Conservation (phyloP, 1,140 invertebrate species). For the Triops longicaudatus region DNA sequence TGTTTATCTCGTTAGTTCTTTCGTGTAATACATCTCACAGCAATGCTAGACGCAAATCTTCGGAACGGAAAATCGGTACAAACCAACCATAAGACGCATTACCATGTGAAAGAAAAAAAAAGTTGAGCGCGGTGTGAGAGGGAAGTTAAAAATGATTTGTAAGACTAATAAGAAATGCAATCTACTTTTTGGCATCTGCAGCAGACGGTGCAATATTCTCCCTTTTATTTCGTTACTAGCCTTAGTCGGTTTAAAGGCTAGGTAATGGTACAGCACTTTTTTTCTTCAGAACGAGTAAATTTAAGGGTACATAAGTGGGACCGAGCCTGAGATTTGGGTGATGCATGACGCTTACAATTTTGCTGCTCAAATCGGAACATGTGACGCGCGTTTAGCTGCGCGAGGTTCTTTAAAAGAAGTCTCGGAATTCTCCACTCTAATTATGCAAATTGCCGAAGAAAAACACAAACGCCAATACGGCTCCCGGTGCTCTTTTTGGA, state of each 20-base stretch:
- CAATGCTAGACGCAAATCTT: too few relatives aligned
- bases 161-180: constrained; percentile 8
- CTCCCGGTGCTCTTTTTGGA: background rate
- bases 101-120: constrained; percentile 8
- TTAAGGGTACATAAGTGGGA: background rate
- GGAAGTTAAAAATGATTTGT: constrained; percentile 9
- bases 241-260: background rate
- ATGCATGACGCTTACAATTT: background rate
- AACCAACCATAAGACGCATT: background rate
- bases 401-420: background rate
- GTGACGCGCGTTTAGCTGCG: background rate
- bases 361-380: background rate
- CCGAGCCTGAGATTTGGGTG: background rate
- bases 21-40: too few relatives aligned
- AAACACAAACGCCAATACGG: background rate
- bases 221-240: background rate
- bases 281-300: background rate
- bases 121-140: background rate
- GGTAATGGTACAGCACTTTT: background rate
- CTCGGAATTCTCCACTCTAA: background rate
- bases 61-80: background rate
- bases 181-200: constrained; percentile 4
- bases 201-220: constrained; percentile 5
- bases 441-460: background rate
- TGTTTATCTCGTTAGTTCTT: too few relatives aligned